phyloP scores from a whole-genome alignment of 2,113 vertebrate genomes.

The Sinocyclocheilus maitianheensis region DNA sequence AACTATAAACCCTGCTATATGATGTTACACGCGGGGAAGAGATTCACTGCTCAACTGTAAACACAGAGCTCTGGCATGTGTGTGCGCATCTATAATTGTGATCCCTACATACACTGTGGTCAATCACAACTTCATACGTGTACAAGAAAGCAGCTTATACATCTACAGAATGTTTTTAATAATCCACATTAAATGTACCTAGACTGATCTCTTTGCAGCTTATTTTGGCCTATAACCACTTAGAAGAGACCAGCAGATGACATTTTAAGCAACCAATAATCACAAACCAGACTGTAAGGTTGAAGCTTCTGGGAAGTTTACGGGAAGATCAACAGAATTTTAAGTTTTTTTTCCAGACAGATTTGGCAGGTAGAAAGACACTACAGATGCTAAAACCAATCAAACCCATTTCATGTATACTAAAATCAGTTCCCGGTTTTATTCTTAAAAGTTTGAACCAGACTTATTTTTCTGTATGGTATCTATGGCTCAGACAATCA shows the following conservation, averaged over 20 bases:
- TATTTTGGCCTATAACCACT: background rate
- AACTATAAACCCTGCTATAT: conserved; percentile 2
- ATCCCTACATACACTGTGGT: background rate
- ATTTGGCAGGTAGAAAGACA: background rate
- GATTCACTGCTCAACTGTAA: background rate
- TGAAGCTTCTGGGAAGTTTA: background rate
- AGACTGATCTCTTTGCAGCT: background rate
- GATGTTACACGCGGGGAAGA: background rate
- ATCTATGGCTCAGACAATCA: background rate
- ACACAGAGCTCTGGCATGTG: background rate
- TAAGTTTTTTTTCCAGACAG: background rate
- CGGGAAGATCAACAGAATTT: background rate
- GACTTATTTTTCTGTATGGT: background rate
- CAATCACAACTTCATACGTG: background rate
- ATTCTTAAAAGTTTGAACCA: background rate
- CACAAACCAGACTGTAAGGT: background rate
- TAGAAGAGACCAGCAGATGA: background rate
- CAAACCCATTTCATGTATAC: background rate
- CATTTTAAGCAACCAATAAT: conserved; percentile 4
- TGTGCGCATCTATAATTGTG: background rate
- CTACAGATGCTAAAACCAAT: background rate
- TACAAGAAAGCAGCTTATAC: background rate
- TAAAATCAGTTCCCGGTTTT: background rate
- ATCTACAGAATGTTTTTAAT: background rate
- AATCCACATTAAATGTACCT: background rate